Conservation (phyloP, 2,797 vertebrate genomes). For the Myotis findleyi region DNA sequence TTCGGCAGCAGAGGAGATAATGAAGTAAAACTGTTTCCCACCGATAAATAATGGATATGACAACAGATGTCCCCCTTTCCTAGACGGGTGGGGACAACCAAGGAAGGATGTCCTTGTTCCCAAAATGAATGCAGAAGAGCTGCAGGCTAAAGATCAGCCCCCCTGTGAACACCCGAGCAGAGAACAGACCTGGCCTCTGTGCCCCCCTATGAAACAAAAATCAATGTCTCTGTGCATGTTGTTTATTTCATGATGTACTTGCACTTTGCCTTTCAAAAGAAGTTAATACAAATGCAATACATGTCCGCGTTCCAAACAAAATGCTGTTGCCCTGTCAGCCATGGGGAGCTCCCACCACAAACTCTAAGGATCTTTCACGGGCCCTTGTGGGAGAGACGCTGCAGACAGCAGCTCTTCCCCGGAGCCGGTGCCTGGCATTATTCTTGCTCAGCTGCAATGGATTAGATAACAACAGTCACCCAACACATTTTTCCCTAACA, state of each 20-base stretch:
- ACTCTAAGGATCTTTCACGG: constrained; percentile 41
- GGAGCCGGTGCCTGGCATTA: constrained; percentile 12
- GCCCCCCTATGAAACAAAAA: constrained; percentile 53
- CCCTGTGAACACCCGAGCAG: background rate
- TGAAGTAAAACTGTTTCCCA: constrained; percentile 85
- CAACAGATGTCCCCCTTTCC: constrained; percentile 81
- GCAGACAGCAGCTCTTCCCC: background rate
- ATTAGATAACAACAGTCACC: background rate
- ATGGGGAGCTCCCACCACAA: background rate
- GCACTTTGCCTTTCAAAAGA: constrained; percentile 60
- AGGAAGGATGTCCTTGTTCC: constrained; percentile 40
- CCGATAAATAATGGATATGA: constrained; percentile 86
- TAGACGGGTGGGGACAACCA: constrained; percentile 67
- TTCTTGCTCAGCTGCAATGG: background rate
- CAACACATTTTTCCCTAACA: background rate
- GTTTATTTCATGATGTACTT: constrained; percentile 65
- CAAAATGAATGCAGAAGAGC: constrained; percentile 65
- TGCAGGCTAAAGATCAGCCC: constrained; percentile 26
- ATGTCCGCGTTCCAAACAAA: constrained; percentile 39
- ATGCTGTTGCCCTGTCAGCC: constrained; percentile 47
- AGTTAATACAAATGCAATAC: constrained; percentile 67
- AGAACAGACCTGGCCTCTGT: background rate
- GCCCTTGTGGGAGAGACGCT: background rate
- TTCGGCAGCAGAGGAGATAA: constrained; percentile 83
- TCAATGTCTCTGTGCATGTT: constrained; percentile 47